Evolutionary conservation across 1,140 invertebrate genomes (phyloP), one percentile per base, ranked within the genome.

Genomic region (Drosophila fuyamai): DNA sequence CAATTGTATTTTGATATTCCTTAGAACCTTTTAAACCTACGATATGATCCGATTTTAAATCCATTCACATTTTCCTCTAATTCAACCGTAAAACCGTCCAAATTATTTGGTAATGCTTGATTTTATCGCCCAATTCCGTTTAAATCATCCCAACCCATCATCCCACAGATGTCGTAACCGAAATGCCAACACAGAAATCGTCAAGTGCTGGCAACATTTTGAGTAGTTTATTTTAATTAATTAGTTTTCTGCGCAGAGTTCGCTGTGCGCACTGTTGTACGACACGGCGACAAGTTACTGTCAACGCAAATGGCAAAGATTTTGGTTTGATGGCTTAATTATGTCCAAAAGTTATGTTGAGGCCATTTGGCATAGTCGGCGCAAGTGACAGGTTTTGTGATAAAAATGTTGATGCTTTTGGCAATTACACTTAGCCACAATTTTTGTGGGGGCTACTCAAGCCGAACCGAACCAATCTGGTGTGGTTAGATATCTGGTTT

Each of bases 311-410:
- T 89, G 84, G 84, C 83, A 57, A 57, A 63, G 71, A 72, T 79
- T 88, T 83, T 79, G 65, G 46, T 73, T 79, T 78, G 79, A 86
- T 86, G 84, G 79, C 83, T 86, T 86, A 86, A 86, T 86, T 86
- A 86, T 86, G 83, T 86, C 83, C 83, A 86, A 86, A 88, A 88
- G 50, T 76, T 76, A 86, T 83, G 83, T 71, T 38, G 50, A 50
- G 47, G 63, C 63, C 71, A 79, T 76, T 79, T 81, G 56, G 61
- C 72, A 75, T 78, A 79, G 66, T 9, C 35, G 32, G 50, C 56
- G 48, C 72, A 72, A 61, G 48, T 79, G 79, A 84, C 81, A 59
- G 73, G 72, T 80, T 84, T 83, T 66, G 29, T 56, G 59, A 84
- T 80, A 84, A 75, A 70, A 57, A 54, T 53, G 72, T 32, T 46